A percentile compares a stretch with the other conserved stretches of the same genome.
Evolutionary conservation across 2,797 vertebrate species (phyloP).

Genomic region (Myripristis jacobus): DNA sequence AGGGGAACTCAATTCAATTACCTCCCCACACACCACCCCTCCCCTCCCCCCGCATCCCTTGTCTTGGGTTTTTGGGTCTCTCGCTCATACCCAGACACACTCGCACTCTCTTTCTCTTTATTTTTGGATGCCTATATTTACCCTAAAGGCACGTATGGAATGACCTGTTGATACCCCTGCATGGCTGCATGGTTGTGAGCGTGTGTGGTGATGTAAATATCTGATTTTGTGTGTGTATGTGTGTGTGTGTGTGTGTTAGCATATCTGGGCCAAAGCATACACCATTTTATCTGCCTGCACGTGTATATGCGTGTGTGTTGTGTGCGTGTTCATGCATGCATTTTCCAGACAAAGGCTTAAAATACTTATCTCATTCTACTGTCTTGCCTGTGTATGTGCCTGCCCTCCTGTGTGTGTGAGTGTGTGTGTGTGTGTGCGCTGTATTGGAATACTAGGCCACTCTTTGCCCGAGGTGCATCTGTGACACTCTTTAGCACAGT

Average conservation of each 20-base stretch:
- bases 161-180: slow-evolving; percentile 52
- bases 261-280: slow-evolving; percentile 46
- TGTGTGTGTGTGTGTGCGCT: background rate
- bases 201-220: background rate
- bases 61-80: background rate
- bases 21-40: too few species aligned
- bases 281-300: slow-evolving; percentile 8
- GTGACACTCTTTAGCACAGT: slow-evolving; percentile 72
- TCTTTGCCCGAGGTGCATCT: slow-evolving; percentile 63
- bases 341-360: slow-evolving; percentile 50
- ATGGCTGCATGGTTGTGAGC: too few species aligned
- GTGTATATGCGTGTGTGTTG: too few species aligned
- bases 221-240: background rate
- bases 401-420: background rate
- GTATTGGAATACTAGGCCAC: slow-evolving; percentile 67
- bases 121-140: slow-evolving; percentile 53
- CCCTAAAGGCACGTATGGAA: slow-evolving; percentile 58
- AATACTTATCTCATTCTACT: slow-evolving; percentile 51
- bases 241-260: background rate
- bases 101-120: slow-evolving; percentile 25
- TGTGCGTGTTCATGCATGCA: slow-evolving; percentile 47
- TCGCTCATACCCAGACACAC: too few species aligned
- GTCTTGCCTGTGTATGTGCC: too few species aligned
- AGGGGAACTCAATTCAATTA: slow-evolving; percentile 26
- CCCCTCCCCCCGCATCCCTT: slow-evolving; percentile 7